phyloP scores from a whole-genome alignment of 2,113 vertebrate species.

The Xenopus borealis region DNA sequence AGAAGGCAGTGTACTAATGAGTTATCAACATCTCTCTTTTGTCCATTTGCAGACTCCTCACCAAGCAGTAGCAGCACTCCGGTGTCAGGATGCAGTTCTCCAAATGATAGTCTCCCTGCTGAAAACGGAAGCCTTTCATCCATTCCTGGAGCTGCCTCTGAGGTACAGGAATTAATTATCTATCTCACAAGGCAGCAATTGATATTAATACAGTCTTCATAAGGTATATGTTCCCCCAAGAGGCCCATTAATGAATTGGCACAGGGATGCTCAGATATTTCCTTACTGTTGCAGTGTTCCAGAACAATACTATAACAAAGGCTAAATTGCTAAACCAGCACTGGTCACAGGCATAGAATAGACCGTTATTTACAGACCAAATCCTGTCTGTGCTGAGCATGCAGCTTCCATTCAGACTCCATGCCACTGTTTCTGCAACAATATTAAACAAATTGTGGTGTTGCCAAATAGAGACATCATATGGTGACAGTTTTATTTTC shows the following conservation, averaged over 20 bases:
- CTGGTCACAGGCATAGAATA: not conserved
- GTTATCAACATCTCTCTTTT: too few species aligned
- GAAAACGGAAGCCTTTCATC: constrained; percentile 67
- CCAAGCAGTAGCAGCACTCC: constrained; percentile 87
- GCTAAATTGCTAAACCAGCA: too few species aligned
- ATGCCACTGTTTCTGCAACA: not conserved
- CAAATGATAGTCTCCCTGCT: constrained; percentile 80
- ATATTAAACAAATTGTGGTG: too few species aligned
- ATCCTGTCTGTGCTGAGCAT: not conserved
- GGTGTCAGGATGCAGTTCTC: constrained; percentile 83
- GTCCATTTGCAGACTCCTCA: constrained; percentile 73
- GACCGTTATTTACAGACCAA: not conserved
- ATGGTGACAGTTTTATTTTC: too few species aligned
- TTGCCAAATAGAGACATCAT: too few species aligned
- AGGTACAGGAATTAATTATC: constrained; percentile 63
- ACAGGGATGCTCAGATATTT: too few species aligned
- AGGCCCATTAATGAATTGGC: too few species aligned
- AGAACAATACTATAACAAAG: not conserved
- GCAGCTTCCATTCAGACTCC: not conserved
- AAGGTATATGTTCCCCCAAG: too few species aligned
- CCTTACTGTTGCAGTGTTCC: not conserved
- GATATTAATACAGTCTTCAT: too few species aligned
- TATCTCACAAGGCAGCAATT: too few species aligned
- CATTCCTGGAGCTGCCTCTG: constrained; percentile 55
- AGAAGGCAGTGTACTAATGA: too few species aligned